Evolutionary conservation across 2,888 invertebrate genomes (phyloP).

Genomic region (Yponomeuta plumbellus): DNA sequence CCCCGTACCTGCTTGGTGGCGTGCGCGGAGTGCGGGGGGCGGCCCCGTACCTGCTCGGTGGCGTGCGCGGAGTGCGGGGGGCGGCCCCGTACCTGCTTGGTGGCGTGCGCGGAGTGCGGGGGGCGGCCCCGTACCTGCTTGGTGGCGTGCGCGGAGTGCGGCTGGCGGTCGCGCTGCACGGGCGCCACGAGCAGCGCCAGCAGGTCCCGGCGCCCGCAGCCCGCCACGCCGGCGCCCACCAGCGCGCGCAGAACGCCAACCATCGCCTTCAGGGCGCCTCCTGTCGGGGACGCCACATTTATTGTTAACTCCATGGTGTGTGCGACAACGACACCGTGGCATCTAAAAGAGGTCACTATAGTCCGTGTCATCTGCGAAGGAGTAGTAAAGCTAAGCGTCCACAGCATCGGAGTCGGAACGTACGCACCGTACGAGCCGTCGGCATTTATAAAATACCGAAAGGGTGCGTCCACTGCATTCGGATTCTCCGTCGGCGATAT

Average conservation of each 20-base stretch:
- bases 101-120: conserved; percentile 85
- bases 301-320: too few species aligned
- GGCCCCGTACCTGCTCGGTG: conserved; percentile 80
- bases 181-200: conserved; percentile 86
- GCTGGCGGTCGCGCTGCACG: conserved; percentile 66
- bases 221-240: conserved; percentile 87
- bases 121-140: conserved; percentile 63
- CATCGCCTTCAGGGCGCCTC: conserved; percentile 93
- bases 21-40: conserved; percentile 61
- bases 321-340: too few species aligned
- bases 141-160: conserved; percentile 74
- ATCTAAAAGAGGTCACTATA: too few species aligned
- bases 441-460: too few species aligned
- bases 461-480: too few species aligned
- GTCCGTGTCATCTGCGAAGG: too few species aligned
- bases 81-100: conserved; percentile 88
- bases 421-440: too few species aligned
- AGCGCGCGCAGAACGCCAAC: conserved; percentile 95
- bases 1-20: conserved; percentile 76
- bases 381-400: too few species aligned
- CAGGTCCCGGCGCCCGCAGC: conserved; percentile 88
- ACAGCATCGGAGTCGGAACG: too few species aligned
- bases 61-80: conserved; percentile 87
- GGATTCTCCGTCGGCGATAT: too few species aligned
- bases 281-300: conserved; percentile 50